Conservation (phyloP, 2,888 invertebrate species). For the Pheosia tremula region DNA sequence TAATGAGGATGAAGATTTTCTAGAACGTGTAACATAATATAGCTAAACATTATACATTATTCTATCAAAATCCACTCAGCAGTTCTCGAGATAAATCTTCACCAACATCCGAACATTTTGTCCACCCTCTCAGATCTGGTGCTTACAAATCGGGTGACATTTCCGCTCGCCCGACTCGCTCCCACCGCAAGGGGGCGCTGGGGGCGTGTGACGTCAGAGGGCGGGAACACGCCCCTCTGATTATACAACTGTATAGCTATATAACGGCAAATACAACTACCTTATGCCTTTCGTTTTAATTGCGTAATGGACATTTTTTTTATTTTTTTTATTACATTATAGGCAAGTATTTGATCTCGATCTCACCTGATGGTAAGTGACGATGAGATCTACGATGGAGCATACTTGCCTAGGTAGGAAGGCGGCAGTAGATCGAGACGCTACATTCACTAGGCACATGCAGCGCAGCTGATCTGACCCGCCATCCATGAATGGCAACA, state of each 20-base stretch:
- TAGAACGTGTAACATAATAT: no score
- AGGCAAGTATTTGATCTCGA: no score
- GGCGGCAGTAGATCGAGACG: no score
- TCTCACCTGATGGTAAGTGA: no score
- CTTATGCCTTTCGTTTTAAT: neutral
- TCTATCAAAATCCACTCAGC: neutral
- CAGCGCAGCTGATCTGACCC: no score
- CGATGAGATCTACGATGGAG: no score
- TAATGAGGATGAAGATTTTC: no score
- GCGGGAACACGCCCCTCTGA: constrained; percentile 46
- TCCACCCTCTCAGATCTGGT: constrained; percentile 8
- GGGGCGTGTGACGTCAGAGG: constrained; percentile 61
- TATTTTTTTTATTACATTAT: no score
- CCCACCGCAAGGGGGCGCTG: constrained; percentile 9
- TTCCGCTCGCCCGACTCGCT: constrained; percentile 12
- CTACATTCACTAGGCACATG: no score
- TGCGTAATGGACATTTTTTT: no score
- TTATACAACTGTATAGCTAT: neutral
- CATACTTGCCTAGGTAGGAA: no score
- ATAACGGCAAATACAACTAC: neutral
- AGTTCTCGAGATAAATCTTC: neutral
- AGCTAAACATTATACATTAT: neutral
- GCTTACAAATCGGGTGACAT: constrained; percentile 8
- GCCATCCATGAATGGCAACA: no score
- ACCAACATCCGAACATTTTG: constrained; percentile 2